Evolutionary conservation across 2,113 vertebrate species (phyloP).

Genomic region (Cryptoleucopteryx plumbea): DNA sequence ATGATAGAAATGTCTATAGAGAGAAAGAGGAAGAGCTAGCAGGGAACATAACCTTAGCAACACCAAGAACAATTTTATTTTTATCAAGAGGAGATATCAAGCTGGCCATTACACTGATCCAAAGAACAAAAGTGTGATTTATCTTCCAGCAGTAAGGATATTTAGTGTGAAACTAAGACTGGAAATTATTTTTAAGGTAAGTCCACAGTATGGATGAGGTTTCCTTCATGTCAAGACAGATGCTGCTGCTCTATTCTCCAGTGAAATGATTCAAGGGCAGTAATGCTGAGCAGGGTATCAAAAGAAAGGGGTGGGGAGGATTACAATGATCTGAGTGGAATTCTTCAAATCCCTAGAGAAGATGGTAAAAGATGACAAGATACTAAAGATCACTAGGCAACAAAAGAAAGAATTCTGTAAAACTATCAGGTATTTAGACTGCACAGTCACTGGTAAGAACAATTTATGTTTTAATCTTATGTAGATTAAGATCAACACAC

Average conservation of each 20-base stretch:
- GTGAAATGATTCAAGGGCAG: not conserved
- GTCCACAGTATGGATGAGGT: not conserved
- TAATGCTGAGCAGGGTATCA: not conserved
- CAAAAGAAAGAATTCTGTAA: not conserved
- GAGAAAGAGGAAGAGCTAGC: not conserved
- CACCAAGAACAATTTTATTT: not conserved
- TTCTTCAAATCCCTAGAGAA: not conserved
- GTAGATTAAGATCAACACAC: not conserved
- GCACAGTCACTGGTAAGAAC: not conserved
- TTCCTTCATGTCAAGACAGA: not conserved
- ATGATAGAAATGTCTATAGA: not conserved
- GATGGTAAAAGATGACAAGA: not conserved
- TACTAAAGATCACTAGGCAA: not conserved
- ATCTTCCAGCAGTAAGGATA: not conserved
- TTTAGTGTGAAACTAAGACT: not conserved
- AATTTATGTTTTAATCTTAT: not conserved
- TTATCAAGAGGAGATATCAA: not conserved
- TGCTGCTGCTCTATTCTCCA: not conserved
- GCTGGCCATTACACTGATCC: not conserved
- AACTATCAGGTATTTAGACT: not conserved
- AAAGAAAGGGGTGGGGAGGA: not conserved
- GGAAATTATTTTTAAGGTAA: not conserved
- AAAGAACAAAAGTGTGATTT: conserved; percentile 5
- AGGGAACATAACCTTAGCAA: not conserved
- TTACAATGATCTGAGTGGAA: not conserved